Evolutionary conservation across 2,113 vertebrate species (phyloP).

Genomic region (Acinonyx jubatus): DNA sequence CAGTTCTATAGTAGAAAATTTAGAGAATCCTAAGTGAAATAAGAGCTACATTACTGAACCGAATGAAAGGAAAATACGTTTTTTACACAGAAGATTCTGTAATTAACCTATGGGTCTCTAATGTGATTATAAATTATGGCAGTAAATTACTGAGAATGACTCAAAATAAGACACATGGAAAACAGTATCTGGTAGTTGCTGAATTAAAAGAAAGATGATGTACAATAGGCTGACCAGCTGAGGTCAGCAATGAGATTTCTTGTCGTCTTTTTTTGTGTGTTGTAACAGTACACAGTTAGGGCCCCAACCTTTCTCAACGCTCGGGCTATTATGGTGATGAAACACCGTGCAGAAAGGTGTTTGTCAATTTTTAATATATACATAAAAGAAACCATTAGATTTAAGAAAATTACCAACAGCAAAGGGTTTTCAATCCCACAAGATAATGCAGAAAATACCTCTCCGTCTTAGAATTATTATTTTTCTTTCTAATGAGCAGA

Average conservation of each 20-base stretch:
- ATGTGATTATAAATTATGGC: constrained; percentile 72
- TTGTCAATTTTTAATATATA: constrained; percentile 72
- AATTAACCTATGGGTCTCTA: constrained; percentile 72
- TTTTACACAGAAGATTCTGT: constrained; percentile 61
- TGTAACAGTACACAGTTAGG: constrained; percentile 48
- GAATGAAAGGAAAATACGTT: constrained; percentile 55
- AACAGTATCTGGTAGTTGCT: constrained; percentile 25
- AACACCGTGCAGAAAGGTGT: constrained; percentile 55
- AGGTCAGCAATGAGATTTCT: constrained; percentile 56
- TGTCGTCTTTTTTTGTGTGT: neutral
- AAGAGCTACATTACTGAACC: constrained; percentile 33
- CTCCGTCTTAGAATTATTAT: constrained; percentile 76
- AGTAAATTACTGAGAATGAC: constrained; percentile 61
- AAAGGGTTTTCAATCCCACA: constrained; percentile 64
- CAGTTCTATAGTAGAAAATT: constrained; percentile 56
- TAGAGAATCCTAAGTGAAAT: constrained; percentile 53
- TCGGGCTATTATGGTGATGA: constrained; percentile 52
- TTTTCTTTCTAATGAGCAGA: constrained; percentile 71
- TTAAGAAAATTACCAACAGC: constrained; percentile 79
- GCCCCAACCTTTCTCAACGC: constrained; percentile 33
- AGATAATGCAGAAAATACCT: constrained; percentile 70
- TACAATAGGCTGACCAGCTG: constrained; percentile 31
- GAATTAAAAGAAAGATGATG: constrained; percentile 57
- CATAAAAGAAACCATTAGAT: constrained; percentile 69
- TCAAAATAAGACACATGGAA: constrained; percentile 63